phyloP scores from a whole-genome alignment of 2,797 vertebrate genomes.

The Acrossocheilus wenchowensis region DNA sequence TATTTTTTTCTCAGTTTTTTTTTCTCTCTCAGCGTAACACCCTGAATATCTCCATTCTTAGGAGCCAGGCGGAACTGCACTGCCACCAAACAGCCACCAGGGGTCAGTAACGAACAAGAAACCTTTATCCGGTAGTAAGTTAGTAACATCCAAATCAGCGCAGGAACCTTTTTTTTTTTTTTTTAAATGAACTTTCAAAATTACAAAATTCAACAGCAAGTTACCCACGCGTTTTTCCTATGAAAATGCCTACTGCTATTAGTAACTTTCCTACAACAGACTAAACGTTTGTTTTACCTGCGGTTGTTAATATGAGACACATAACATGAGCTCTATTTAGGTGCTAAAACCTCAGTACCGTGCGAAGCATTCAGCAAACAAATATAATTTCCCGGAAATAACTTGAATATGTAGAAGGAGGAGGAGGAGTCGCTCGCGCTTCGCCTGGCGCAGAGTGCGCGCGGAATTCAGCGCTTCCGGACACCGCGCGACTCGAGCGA shows the following conservation, averaged over 20 bases:
- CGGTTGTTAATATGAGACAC: not conserved
- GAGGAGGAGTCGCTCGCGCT: slow-evolving; percentile 41
- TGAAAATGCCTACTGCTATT: not conserved
- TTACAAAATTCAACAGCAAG: too few species aligned
- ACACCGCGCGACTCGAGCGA: slow-evolving; percentile 45
- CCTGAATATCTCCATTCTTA: not conserved
- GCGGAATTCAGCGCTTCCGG: slow-evolving; percentile 65
- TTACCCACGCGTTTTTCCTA: not conserved
- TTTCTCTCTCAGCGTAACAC: not conserved
- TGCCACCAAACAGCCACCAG: slow-evolving; percentile 20
- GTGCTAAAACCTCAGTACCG: not conserved
- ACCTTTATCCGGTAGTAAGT: not conserved
- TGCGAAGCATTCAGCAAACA: not conserved
- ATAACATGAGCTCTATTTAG: not conserved
- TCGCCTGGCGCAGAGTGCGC: slow-evolving; percentile 58
- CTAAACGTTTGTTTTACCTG: too few species aligned
- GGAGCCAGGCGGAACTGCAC: not conserved
- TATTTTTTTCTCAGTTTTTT: too few species aligned
- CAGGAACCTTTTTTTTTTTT: too few species aligned
- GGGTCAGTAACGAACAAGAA: not conserved
- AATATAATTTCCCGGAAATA: not conserved
- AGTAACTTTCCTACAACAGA: not conserved
- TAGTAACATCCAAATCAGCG: not conserved
- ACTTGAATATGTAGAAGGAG: not conserved
- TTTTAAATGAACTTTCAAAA: too few species aligned